Evolutionary conservation across 2,888 invertebrate species (phyloP), one percentile per base, ranked within the genome.

Genomic region (Hyalella azteca): DNA sequence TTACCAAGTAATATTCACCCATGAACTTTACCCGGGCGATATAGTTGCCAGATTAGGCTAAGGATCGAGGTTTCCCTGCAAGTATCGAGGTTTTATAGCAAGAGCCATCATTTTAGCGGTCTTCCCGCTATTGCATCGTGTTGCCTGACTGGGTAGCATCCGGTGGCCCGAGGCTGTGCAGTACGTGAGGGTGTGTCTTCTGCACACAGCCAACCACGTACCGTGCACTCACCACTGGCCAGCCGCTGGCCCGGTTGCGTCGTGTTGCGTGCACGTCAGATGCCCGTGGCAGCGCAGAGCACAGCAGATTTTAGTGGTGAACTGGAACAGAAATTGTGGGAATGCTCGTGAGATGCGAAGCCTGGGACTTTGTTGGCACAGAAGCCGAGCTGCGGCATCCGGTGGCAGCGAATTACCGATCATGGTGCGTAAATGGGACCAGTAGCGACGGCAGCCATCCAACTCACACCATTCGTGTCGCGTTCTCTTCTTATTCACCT

Each of bases 111-210:
- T 66, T 66, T 66, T 66, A 66, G 66, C 66, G 66, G 66, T 66
- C 36, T 66, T 66, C 66, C 66, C 66, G 66, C 66, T 66, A 66
- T 66, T 66, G 66, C 66, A 66, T 66, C 66, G 66, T 66, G 66
- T 36, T 66, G 66, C 36, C 66, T 36, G 66, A 66, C 66, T n/a
- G 29, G 66, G 66, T 66, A 66, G 66, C 66, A 36, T 66, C 66
- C 66, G 66, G 66, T 66, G 66, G 29, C 66, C 19, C 66, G 29
- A 36, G 66, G 36, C 36, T 45, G 45, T 45, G 15, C n/a, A n/a
- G n/a, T n/a, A n/a, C n/a, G n/a, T n/a, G n/a, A n/a, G n/a, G n/a
- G n/a, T n/a, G n/a, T n/a, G n/a, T n/a, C n/a, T n/a, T n/a, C n/a
- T n/a, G n/a, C 54, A 22, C 22, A 22, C 26, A 22, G 3, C 9